phyloP scores from a whole-genome alignment of 2,888 invertebrate species.

The Leptodirus hochenwartii region DNA sequence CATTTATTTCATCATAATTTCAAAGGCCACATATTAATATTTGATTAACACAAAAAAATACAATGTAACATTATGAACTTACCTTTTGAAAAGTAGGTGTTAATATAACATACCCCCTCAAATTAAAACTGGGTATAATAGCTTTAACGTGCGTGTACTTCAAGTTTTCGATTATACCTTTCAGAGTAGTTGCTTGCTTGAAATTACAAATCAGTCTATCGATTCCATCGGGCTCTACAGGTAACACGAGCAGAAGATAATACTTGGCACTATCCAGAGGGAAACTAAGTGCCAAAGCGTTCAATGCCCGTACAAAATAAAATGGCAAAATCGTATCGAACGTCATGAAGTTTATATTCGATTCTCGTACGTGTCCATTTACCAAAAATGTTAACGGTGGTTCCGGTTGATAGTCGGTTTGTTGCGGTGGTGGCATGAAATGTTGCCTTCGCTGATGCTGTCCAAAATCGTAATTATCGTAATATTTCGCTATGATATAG shows the following conservation, averaged over 20 bases:
- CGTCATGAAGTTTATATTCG: slow-evolving; percentile 45
- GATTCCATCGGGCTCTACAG: slow-evolving; percentile 39
- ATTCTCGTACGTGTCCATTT: slow-evolving; percentile 28
- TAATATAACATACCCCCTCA: slow-evolving; percentile 60
- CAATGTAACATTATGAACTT: slow-evolving; percentile 17
- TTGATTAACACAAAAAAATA: no score
- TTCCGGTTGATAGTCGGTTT: slow-evolving; percentile 15
- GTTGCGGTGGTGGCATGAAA: slow-evolving; percentile 8
- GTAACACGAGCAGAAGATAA: slow-evolving; percentile 55
- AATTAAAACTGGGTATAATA: slow-evolving; percentile 60
- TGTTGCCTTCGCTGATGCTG: slow-evolving; percentile 6
- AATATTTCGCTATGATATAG: slow-evolving; percentile 23
- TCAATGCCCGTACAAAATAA: slow-evolving; percentile 50
- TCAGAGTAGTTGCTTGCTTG: slow-evolving; percentile 39
- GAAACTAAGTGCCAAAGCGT: slow-evolving; percentile 53
- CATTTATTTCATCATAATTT: no score
- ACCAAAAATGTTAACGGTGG: slow-evolving; percentile 22
- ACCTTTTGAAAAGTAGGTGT: slow-evolving; percentile 72
- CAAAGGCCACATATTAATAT: no score
- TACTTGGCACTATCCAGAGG: slow-evolving; percentile 67
- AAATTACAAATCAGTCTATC: slow-evolving; percentile 45
- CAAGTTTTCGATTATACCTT: slow-evolving; percentile 47
- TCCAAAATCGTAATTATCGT: slow-evolving; percentile 16
- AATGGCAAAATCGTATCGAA: slow-evolving; percentile 64
- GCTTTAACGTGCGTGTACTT: slow-evolving; percentile 55